Conservation (phyloP, 2,888 invertebrate genomes). For the Chromoteleia sp. region DNA sequence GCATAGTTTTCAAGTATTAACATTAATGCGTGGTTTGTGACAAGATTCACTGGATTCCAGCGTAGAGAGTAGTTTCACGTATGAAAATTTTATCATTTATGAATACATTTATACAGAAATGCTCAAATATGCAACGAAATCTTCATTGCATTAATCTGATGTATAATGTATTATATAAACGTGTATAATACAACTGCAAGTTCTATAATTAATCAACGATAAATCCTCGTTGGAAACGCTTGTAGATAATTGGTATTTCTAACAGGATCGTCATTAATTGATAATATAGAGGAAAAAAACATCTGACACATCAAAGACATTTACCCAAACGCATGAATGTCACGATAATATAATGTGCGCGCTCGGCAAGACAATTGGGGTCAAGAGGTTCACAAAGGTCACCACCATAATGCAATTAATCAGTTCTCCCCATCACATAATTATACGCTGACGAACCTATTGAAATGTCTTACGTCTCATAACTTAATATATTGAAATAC, state of each 20-base stretch:
- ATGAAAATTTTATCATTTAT: background rate
- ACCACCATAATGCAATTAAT: constrained; percentile 20
- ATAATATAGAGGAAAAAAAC: background rate
- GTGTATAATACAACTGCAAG: background rate
- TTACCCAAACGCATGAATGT: background rate
- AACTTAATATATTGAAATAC: background rate
- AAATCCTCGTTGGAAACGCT: background rate
- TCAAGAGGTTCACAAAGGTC: constrained; percentile 19
- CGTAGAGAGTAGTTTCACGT: background rate
- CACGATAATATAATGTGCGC: constrained; percentile 11
- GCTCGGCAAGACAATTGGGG: constrained; percentile 20
- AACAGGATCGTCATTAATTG: background rate
- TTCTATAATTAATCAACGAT: background rate
- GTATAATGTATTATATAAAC: too few relatives aligned
- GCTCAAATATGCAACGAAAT: background rate
- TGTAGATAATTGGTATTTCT: background rate
- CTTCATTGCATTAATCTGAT: background rate
- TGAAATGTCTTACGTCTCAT: constrained; percentile 19
- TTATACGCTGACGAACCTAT: constrained; percentile 4
- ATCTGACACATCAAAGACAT: background rate
- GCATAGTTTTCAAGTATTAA: background rate
- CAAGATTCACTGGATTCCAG: background rate
- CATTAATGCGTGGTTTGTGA: background rate
- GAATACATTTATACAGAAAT: background rate
- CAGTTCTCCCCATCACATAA: constrained; percentile 5